phyloP scores from a whole-genome alignment of 2,113 vertebrate species.

The Hyperopisus bebe region DNA sequence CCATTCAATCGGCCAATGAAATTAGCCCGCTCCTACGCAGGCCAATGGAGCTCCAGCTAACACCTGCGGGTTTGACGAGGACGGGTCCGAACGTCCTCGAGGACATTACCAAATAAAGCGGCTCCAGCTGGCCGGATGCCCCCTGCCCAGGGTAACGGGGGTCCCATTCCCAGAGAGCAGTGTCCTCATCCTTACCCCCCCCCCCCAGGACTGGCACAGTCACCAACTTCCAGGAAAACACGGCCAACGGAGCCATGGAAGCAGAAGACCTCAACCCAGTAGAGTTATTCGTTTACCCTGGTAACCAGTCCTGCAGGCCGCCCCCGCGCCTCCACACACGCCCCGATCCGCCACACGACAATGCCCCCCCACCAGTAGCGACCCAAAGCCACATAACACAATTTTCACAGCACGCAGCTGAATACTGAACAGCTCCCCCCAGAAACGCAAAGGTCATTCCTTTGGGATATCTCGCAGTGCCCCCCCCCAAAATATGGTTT shows the following conservation, averaged over 20 bases:
- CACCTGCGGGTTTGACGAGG: neutral
- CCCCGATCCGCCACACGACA: no score
- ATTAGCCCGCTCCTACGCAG: neutral
- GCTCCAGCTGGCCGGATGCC: neutral
- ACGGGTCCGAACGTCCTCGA: neutral
- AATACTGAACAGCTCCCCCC: neutral
- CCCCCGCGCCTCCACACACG: no score
- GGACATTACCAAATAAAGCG: neutral
- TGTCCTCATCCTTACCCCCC: neutral
- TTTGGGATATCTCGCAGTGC: neutral
- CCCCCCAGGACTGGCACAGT: neutral
- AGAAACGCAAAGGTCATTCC: neutral
- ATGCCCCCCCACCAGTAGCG: neutral
- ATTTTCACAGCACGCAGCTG: neutral
- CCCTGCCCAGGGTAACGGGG: neutral
- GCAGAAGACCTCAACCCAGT: neutral
- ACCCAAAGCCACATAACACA: neutral
- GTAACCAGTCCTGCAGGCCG: neutral
- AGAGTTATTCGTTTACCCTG: neutral
- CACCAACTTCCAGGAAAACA: neutral
- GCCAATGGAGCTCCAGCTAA: neutral
- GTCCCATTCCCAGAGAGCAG: neutral
- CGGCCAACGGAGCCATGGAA: neutral
- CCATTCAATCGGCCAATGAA: neutral
- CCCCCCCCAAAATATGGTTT: neutral